Conservation (phyloP, 2,797 vertebrate genomes). For the Leptodactylus fallax region DNA sequence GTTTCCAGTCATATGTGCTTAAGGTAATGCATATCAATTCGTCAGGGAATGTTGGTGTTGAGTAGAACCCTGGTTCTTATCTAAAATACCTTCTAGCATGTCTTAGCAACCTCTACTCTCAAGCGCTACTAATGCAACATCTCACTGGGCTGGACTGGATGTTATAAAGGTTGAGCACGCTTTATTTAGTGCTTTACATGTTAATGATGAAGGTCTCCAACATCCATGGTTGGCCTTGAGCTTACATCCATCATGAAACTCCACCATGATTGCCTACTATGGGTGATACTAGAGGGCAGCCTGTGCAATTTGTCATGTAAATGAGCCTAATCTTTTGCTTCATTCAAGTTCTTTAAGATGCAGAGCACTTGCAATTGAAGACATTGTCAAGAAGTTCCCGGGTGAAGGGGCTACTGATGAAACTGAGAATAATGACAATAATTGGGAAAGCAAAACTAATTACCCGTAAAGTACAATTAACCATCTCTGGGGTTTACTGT, state of each 20-base stretch:
- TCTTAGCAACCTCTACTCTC: neutral
- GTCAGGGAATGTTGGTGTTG: constrained; percentile 8
- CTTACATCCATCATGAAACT: neutral
- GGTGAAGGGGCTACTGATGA: neutral
- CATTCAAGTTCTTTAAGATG: neutral
- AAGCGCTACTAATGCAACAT: neutral
- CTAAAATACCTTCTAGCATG: neutral
- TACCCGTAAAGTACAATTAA: neutral
- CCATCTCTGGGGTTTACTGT: neutral
- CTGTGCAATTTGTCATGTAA: constrained; percentile 8
- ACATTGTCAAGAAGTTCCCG: constrained; percentile 1
- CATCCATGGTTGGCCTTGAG: neutral
- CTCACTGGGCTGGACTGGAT: neutral
- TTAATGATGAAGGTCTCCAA: neutral
- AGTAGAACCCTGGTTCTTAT: constrained; percentile 2
- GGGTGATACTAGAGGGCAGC: neutral
- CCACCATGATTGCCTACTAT: neutral
- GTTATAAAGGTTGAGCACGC: neutral
- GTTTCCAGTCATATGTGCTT: neutral
- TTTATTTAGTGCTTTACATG: no score
- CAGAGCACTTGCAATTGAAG: neutral
- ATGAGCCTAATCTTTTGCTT: neutral
- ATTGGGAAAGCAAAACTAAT: constrained; percentile 6
- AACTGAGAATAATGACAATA: neutral
- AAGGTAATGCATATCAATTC: neutral